Evolutionary conservation across 2,888 invertebrate genomes (phyloP), one percentile per base, ranked within the genome.

Genomic region (Protophormia terraenovae): DNA sequence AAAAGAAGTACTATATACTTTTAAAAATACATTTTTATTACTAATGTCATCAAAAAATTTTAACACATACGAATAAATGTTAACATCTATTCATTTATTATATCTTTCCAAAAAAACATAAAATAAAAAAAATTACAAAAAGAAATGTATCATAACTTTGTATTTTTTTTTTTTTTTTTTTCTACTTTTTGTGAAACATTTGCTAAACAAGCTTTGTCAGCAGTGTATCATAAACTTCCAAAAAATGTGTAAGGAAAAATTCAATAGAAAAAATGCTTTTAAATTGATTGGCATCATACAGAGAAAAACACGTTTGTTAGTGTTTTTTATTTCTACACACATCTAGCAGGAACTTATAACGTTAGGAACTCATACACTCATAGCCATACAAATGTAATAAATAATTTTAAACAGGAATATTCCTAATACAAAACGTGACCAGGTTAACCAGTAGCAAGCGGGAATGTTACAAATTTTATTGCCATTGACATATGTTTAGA

Each of bases 231-330:
- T 62, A 62, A 55, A 79, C 62, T 71, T 27, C 41, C 50, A 32
- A 47, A 80, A 79, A 79, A 53, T 47, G 35, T 32, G 38, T 12
- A 50, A 50, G 69, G 60, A 60, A 71, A 67, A 64, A 79, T 50
- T 82, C 71, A 75, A 75, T 75, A 75, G 64, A 10, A 78, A 85
- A 84, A 71, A 85, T 60, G 73, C 82, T 85, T 85, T 85, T 60
- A 85, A 85, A 82, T 85, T 82, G 85, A 85, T 85, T 85, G 85
- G 85, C 85, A 82, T 85, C 78, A 85, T 85, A 75, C 64, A 77
- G 78, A 32, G 58, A 58, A 82, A 85, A 85, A 79, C 85, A 85
- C 85, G 85, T 82, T 85, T 82, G 69, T 72, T 66, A 81, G 71
- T 84, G n/a, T n/a, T n/a, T 84, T 81, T 29, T 71, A 50, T 69